Base-by-base conservation (phyloP, 2,797 vertebrate species). In the Poliocrania exsul region DNA sequence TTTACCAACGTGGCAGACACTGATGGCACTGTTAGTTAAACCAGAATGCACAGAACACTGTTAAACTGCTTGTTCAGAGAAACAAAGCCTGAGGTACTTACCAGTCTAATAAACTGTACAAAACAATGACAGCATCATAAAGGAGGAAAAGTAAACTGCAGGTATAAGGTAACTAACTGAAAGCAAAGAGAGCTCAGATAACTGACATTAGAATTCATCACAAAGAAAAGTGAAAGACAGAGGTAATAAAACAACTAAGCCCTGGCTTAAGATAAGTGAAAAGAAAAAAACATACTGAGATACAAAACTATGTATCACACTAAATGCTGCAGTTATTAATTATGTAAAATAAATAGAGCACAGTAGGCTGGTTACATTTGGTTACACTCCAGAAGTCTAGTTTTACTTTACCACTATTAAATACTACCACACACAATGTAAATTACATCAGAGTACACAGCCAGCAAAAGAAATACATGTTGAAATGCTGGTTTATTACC, bases 81-180 rank as follows among this genome's bases (percentile, higher is more conserved):
- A 97, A 97, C 91, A 95, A 97, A 92, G 81, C 93, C 96, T 94
- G 86, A 84, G 81, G 95, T 99, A 99, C 99, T 99, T 98, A 99
- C 99, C 99, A 99, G 96, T 97, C 98, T 99, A 98, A 99, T 99
- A 98, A 99, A 99, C 99, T 99, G 99, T 93, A 98, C 96, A 98
- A 97, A 98, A 96, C 95, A 97, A 97, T 95, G 97, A 98, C 96
- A 98, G 97, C 96, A 96, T 97, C 97, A 98, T 96, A 98, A 97
- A 97, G 96, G 96, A 98, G 97, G 98, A 97, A 97, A 97, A 96
- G 96, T 93, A 97, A 98, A 98, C 97, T 98, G 97, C 96, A 98
- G 97, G 96, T 93, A 97, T 96, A 98, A 98, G 91, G 95, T 94
- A 97, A 97, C 96, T 97, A 98, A 96, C 92, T 97, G 88, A 96